Percentiles rank a stretch among this genome's conserved stretches.
Evolutionary conservation across 2,113 vertebrate genomes (phyloP).

Genomic region (Casuarius casuarius): DNA sequence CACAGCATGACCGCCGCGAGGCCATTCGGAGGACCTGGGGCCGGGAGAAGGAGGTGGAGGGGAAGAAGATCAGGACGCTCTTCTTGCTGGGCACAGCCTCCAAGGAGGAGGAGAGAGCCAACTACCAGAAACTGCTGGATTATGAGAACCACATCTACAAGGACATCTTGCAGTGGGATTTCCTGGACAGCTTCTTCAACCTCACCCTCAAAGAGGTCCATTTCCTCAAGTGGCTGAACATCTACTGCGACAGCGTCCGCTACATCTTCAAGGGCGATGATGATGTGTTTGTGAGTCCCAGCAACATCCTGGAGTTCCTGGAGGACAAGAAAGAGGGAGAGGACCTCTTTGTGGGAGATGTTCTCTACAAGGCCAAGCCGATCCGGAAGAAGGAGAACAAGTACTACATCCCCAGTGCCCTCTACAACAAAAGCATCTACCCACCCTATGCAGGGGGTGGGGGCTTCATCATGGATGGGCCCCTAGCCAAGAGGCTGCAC

Average conservation of each 20-base stretch:
- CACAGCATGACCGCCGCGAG: constrained; percentile 91
- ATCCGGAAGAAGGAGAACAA: constrained; percentile 94
- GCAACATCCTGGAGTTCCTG: constrained; percentile 91
- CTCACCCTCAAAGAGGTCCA: constrained; percentile 96
- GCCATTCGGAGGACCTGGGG: constrained; percentile 96
- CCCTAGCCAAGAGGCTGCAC: constrained; percentile 83
- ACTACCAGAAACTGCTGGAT: constrained; percentile 95
- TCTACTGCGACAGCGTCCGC: constrained; percentile 82
- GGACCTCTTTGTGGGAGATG: constrained; percentile 90
- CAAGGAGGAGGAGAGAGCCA: constrained; percentile 83
- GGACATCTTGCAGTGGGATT: constrained; percentile 97
- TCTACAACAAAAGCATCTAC: constrained; percentile 89
- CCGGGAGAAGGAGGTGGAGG: constrained; percentile 79
- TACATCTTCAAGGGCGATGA: constrained; percentile 96
- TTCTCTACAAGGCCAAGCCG: constrained; percentile 87
- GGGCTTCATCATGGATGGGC: constrained; percentile 90
- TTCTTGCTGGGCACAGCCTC: constrained; percentile 90
- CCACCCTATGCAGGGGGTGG: constrained; percentile 95
- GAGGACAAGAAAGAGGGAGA: constrained; percentile 73
- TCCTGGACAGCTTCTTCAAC: constrained; percentile 97
- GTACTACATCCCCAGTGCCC: constrained; percentile 88
- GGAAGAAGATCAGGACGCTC: constrained; percentile 83
- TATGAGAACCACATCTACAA: constrained; percentile 90
- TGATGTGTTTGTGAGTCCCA: constrained; percentile 90
- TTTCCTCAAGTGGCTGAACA: constrained; percentile 95